Percentiles rank a stretch among this genome's conserved stretches.
Conservation (phyloP, 1,140 invertebrate genomes). For the Drosophila azteca region DNA sequence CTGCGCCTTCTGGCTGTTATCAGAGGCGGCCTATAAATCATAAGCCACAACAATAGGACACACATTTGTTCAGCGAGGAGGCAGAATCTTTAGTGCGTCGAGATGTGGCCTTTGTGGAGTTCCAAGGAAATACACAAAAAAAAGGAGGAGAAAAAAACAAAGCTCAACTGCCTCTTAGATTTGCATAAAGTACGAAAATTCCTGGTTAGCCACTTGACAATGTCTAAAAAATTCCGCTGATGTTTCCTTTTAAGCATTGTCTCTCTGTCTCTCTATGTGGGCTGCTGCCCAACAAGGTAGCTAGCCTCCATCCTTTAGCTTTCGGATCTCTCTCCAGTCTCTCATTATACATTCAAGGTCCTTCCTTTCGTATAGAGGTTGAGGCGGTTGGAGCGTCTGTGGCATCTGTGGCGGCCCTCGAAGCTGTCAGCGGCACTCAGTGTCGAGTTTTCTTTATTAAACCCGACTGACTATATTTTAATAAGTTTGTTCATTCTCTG, state of each 20-base stretch:
- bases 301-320: not conserved
- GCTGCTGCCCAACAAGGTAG: slow-evolving; percentile 30
- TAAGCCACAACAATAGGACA: slow-evolving; percentile 63
- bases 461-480: slow-evolving; percentile 74
- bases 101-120: slow-evolving; percentile 38
- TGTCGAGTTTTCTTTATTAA: slow-evolving; percentile 77
- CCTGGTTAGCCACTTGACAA: slow-evolving; percentile 69
- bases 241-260: slow-evolving; percentile 72
- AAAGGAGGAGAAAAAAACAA: slow-evolving; percentile 8
- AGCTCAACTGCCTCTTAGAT: slow-evolving; percentile 34
- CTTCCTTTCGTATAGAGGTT: slow-evolving; percentile 63
- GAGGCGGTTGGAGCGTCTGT: slow-evolving; percentile 15
- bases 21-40: slow-evolving; percentile 62
- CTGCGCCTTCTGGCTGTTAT: slow-evolving; percentile 13
- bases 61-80: slow-evolving; percentile 22
- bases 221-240: slow-evolving; percentile 75
- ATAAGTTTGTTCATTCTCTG: slow-evolving; percentile 45
- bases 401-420: slow-evolving; percentile 44
- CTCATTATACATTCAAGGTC: slow-evolving; percentile 83
- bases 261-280: slow-evolving; percentile 17
- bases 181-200: slow-evolving; percentile 80
- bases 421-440: slow-evolving; percentile 68
- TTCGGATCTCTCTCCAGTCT: slow-evolving; percentile 15
- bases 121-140: slow-evolving; percentile 39
- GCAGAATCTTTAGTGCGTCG: slow-evolving; percentile 10